Conservation (phyloP, 92 coral and sea anemone genomes). For the Epizoanthus illoricatus region DNA sequence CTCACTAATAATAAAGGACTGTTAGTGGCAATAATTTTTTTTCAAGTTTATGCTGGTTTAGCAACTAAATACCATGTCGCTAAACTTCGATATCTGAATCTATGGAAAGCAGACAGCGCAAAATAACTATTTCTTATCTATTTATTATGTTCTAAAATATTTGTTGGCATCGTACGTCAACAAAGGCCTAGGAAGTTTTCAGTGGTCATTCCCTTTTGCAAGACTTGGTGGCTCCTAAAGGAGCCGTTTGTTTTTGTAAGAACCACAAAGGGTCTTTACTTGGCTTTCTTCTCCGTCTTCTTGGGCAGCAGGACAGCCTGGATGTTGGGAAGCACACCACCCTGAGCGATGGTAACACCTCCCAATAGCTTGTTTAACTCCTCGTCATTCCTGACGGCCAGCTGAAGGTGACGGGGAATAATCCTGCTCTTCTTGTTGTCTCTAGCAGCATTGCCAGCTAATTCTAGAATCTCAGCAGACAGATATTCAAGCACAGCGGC, state of each 20-base stretch:
- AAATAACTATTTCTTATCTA: constrained; percentile 15
- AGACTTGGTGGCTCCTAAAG: constrained; percentile 37
- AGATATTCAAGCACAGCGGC: too few relatives aligned
- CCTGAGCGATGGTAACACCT: too few relatives aligned
- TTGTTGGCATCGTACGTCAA: constrained; percentile 37
- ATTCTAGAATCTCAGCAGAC: too few relatives aligned
- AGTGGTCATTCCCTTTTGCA: constrained; percentile 22
- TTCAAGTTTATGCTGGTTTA: constrained; percentile 15
- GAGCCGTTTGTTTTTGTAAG: constrained; percentile 19
- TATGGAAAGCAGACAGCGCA: constrained; percentile 7
- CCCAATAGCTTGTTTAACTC: too few relatives aligned
- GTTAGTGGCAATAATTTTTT: constrained; percentile 25
- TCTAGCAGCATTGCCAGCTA: too few relatives aligned
- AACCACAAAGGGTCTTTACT: constrained; percentile 46
- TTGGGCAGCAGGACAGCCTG: constrained; percentile 71
- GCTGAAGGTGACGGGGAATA: too few relatives aligned
- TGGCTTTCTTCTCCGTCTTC: constrained; percentile 58
- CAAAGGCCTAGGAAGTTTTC: constrained; percentile 41
- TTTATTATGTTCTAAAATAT: constrained; percentile 43
- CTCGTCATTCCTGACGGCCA: too few relatives aligned
- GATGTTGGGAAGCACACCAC: constrained; percentile 69
- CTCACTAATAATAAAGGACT: constrained; percentile 29
- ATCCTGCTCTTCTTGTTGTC: too few relatives aligned
- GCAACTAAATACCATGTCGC: neutral
- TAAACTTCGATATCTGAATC: neutral